Conservation (phyloP, 1,140 invertebrate genomes). For the Neodiprion fabricii region DNA sequence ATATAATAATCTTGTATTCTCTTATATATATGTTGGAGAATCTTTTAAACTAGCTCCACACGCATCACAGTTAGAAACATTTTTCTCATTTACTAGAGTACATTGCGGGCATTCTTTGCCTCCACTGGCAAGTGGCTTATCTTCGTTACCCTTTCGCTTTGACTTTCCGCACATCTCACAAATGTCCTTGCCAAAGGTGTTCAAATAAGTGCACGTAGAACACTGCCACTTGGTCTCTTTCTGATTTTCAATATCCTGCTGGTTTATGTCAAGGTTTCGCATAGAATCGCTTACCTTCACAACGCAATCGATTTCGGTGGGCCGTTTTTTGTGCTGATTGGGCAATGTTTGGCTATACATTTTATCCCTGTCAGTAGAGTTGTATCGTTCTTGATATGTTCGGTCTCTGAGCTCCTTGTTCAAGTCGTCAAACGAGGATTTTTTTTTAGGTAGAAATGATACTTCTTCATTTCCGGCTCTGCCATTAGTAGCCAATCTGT, state of each 20-base stretch:
- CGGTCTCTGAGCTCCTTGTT: constrained; percentile 24
- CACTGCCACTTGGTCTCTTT: constrained; percentile 69
- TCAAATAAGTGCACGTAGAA: constrained; percentile 75
- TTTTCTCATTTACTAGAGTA: constrained; percentile 80
- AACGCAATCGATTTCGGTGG: background rate
- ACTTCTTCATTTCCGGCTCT: constrained; percentile 23
- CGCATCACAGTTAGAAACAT: constrained; percentile 70
- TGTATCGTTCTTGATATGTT: constrained; percentile 20
- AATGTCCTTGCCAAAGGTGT: constrained; percentile 63
- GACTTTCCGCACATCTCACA: constrained; percentile 83
- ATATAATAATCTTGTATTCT: constrained; percentile 11
- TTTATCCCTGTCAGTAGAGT: constrained; percentile 24
- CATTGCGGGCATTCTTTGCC: constrained; percentile 79
- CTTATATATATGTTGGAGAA: constrained; percentile 78
- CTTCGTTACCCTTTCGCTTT: constrained; percentile 65
- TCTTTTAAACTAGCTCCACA: constrained; percentile 74
- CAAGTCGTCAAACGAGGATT: constrained; percentile 38
- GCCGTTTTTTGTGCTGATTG: constrained; percentile 10
- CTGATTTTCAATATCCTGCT: background rate
- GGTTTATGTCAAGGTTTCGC: background rate
- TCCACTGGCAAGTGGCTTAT: constrained; percentile 73
- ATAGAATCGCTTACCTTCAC: background rate
- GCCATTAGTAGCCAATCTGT: constrained; percentile 29
- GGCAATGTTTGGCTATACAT: constrained; percentile 35
- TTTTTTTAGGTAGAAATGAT: constrained; percentile 34